phyloP scores from a whole-genome alignment of 2,113 vertebrate species.

The Micronycteris hirsuta region DNA sequence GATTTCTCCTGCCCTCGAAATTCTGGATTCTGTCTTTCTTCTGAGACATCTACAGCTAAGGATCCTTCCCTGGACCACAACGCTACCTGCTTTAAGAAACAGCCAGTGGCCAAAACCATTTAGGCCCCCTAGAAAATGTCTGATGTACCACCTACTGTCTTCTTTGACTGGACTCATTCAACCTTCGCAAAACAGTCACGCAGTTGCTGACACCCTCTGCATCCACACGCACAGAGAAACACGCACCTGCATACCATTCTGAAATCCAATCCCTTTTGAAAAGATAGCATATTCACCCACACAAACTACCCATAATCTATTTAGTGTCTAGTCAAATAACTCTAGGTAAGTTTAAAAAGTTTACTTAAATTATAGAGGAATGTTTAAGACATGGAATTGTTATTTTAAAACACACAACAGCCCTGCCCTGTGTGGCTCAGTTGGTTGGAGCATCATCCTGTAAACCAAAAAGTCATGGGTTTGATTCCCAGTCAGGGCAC shows the following conservation, averaged over 20 bases:
- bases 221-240: background rate
- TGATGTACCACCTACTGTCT: background rate
- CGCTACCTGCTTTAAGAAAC: background rate
- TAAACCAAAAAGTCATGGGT: no score
- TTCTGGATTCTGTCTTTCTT: background rate
- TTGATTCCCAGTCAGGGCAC: no score
- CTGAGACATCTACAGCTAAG: background rate
- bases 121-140: background rate
- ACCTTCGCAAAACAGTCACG: background rate
- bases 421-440: no score
- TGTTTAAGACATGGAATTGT: background rate
- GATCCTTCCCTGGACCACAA: background rate
- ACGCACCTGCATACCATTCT: background rate
- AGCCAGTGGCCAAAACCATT: background rate
- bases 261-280: constrained; percentile 2
- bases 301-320: background rate
- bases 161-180: background rate
- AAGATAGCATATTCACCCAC: background rate
- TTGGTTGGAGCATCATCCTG: no score
- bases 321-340: background rate
- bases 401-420: background rate
- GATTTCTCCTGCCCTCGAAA: background rate
- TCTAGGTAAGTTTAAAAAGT: background rate
- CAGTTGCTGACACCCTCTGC: background rate
- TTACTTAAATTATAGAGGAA: background rate